These are phyloP conservation scores for Pocillopora grandis DNA, from an alignment of 92 coral and sea anemone species.

Conservation along the genomic window DNA sequence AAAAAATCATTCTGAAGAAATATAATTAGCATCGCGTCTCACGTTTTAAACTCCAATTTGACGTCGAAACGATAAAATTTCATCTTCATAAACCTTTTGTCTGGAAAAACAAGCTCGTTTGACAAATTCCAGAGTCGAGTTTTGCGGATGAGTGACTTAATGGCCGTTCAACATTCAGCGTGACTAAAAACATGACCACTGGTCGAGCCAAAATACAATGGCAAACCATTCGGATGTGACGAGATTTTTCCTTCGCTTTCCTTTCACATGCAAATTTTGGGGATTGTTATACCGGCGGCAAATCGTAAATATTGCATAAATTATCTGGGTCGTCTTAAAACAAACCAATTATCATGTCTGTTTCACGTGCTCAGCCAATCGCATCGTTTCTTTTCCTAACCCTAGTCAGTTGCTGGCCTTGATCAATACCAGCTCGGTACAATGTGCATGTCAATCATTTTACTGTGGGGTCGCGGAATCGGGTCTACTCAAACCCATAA, in stretches of 20 bases:
- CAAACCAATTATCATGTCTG: slow-evolving; percentile 83
- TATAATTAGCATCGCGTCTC: slow-evolving; percentile 66
- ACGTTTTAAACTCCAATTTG: slow-evolving; percentile 39
- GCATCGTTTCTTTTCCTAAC: slow-evolving; percentile 38
- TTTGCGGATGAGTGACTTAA: slow-evolving; percentile 39
- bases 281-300: slow-evolving; percentile 34
- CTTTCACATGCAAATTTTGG: slow-evolving; percentile 46
- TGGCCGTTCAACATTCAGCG: slow-evolving; percentile 27
- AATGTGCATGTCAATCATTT: slow-evolving; percentile 69
- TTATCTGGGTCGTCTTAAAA: slow-evolving; percentile 67
- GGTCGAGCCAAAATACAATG: slow-evolving; percentile 42
- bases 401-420: slow-evolving; percentile 65
- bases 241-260: slow-evolving; percentile 20
- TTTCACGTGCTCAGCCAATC: slow-evolving; percentile 65
- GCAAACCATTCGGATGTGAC: slow-evolving; percentile 18
- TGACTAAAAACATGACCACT: slow-evolving; percentile 38
- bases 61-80: slow-evolving; percentile 12
- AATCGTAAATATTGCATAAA: slow-evolving; percentile 83
- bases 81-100: slow-evolving; percentile 26
- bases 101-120: slow-evolving; percentile 31
- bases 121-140: slow-evolving; percentile 26
- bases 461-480: slow-evolving; percentile 47
- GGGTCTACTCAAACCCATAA: slow-evolving; percentile 34
- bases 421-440: slow-evolving; percentile 68
- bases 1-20: slow-evolving; percentile 15